Evolutionary conservation across 2,888 invertebrate genomes (phyloP).

Genomic region (Quadroppia sp.): DNA sequence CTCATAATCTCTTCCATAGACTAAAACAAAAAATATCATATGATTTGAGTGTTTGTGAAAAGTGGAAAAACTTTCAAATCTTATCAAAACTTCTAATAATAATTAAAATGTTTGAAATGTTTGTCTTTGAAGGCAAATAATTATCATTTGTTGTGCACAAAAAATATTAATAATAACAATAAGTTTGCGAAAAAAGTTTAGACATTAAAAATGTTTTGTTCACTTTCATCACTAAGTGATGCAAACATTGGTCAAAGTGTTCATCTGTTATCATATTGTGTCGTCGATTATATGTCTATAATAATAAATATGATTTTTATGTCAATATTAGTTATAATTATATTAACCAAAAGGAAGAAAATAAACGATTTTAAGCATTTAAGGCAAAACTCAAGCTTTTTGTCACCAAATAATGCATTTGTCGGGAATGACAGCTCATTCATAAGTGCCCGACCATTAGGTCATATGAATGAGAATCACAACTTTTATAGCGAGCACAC

Average conservation of each 20-base stretch:
- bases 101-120: no score
- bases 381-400: neutral
- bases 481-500: neutral
- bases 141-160: no score
- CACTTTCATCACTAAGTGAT: neutral
- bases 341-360: constrained; percentile 10
- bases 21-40: no score
- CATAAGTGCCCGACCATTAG: no score
- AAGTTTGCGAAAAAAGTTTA: neutral
- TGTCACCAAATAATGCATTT: neutral
- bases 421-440: neutral
- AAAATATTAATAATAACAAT: no score
- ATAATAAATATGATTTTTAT: neutral
- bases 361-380: neutral
- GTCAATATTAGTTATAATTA: neutral
- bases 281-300: neutral
- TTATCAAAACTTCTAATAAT: no score
- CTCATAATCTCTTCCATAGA: no score
- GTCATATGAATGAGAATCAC: neutral
- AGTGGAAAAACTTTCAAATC: neutral
- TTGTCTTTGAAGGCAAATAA: no score
- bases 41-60: no score
- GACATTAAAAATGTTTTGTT: constrained; percentile 20
- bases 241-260: no score
- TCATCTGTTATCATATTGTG: constrained; percentile 14